A percentile compares a stretch with the other conserved stretches of the same genome.
phyloP scores from a whole-genome alignment of 2,113 vertebrate genomes.

The Hippopotamus amphibius region DNA sequence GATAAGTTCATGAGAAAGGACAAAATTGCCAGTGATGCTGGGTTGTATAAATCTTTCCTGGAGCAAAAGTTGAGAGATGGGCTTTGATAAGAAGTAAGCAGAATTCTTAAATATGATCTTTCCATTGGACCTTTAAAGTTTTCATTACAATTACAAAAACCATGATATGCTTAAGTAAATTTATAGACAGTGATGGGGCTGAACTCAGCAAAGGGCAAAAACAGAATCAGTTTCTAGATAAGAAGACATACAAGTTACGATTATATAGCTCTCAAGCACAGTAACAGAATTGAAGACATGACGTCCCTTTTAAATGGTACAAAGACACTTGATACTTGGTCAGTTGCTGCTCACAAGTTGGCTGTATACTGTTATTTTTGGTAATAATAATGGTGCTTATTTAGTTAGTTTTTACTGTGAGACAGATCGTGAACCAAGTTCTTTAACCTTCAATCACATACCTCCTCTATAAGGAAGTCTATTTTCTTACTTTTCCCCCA shows the following conservation, averaged over 20 bases:
- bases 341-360: neutral
- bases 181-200: neutral
- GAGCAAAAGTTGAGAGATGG: neutral
- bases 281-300: too few species aligned
- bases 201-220: neutral
- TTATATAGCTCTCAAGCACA: neutral
- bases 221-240: neutral
- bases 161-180: neutral
- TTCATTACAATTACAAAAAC: neutral
- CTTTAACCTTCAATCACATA: neutral
- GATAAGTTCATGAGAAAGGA: neutral
- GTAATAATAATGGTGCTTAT: neutral
- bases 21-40: neutral
- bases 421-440: neutral
- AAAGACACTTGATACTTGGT: neutral
- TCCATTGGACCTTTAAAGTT: neutral
- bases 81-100: neutral
- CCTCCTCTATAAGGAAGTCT: neutral
- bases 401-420: neutral
- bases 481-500: neutral
- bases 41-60: neutral
- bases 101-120: neutral
- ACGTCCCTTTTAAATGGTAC: neutral
- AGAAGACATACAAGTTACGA: neutral
- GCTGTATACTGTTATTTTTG: neutral